Evolutionary conservation across 92 coral and sea anemone species (phyloP), one percentile per base, ranked within the genome.

Genomic region (Pocillopora meandrina): DNA sequence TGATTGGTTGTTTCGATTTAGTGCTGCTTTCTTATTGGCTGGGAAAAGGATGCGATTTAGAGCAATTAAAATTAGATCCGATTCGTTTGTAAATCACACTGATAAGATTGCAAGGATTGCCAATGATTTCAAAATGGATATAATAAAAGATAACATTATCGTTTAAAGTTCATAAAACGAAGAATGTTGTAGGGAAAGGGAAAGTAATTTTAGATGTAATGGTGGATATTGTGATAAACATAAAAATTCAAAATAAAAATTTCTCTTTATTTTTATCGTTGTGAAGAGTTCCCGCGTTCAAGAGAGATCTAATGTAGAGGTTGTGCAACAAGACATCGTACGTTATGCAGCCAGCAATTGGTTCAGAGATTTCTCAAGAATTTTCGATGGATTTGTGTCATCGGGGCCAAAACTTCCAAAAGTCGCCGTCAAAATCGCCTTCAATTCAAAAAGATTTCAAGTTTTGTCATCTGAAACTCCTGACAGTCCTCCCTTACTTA

Each of bases 291-390:
- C 82, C 14, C 84, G 63, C 55, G 79, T 91, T 33, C 77, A 79
- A 52, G 91, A 89, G 19, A 78, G 82, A 60, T 67, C 80, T 33
- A 73, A 62, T 56, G 6, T 14, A 31, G 66, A 34, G 36, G 68
- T 65, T 19, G 88, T 93, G 16, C 91, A 91, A 72, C 83, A 81
- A 26, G 87, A 91, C 66, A 71, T 93, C 63, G 93, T 91, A 18
- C 73, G 61, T 21, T 89, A 81, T 17, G 94, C 91, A 17, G 63
- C 78, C 56, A 34, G 79, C n/a, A 88, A 83, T 58, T 94, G 97
- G 97, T 82, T 93, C 26, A 81, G 33, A 42, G 89, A 90, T 31
- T 95, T 95, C 79, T 95, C 98, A 52, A 89, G 94, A 80, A 69
- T 72, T 10, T 94, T 85, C 77, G 92, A 92, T 58, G 97, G 90